Evolutionary conservation across 2,888 invertebrate genomes (phyloP), one percentile per base, ranked within the genome.

Genomic region (Drosophila longiperda): DNA sequence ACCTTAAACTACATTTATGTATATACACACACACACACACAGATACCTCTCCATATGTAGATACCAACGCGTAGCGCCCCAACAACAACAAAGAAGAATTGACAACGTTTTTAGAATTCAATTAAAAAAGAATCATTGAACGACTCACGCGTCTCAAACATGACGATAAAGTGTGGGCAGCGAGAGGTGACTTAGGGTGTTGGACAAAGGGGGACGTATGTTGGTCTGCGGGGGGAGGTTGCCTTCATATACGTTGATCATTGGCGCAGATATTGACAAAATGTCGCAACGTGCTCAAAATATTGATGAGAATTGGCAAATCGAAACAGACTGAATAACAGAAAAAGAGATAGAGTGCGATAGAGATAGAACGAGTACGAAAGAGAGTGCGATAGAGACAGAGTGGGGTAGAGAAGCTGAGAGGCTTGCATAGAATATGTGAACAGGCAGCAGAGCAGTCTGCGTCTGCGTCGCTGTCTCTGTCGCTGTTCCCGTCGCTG

Each of bases 211-310:
- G 32, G 12, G 42, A 29, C 6, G 23, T 2, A 20, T 1, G 5
- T n/a, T 17, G 26, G 3, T 2, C 4, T 23, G 23, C 15, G 40
- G 26, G 3, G 8, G 1, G 45, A 26, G 12, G 40, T 57, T 66
- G 67, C 64, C 68, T 73, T 34, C 66, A 62, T 54, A 65, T 55
- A 75, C 77, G 80, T 69, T 80, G 81, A 89, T 89, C 89, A 90
- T 86, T 84, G 87, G 82, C 87, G 87, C 89, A 91, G 91, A 92
- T 92, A 91, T 92, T 92, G 92, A 92, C 92, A 91, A 92, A 92
- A 92, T 92, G 92, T 92, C 92, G 90, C 91, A 91, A 92, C 92
- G 92, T 92, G 92, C 80, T 85, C 84, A 85, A 90, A 91, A 91
- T 92, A 83, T 89, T 91, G 87, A 91, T 91, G 88, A 91, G 83